These are phyloP conservation scores for Hormiphora californensis DNA, from an alignment of 37 sponge, comb jelly and placozoan species.

Conservation along the genomic window DNA sequence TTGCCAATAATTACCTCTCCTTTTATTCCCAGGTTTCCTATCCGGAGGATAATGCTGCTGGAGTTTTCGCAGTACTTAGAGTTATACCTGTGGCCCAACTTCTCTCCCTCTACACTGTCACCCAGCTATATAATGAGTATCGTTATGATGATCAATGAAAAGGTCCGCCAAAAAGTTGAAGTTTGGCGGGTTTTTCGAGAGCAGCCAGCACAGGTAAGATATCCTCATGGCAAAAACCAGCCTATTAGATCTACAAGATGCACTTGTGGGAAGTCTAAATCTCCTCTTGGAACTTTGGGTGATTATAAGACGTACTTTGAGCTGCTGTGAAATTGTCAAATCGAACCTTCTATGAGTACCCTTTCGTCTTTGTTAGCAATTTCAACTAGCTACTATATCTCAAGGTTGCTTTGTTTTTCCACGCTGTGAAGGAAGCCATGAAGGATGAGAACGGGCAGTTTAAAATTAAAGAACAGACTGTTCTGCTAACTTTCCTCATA, in stretches of 20 bases:
- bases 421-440: conserved; percentile 47
- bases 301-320: no score
- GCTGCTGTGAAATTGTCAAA: no score
- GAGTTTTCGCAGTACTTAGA: conserved; percentile 97
- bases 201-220: conserved; percentile 5
- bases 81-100: conserved; percentile 90
- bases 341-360: no score
- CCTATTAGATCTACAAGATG: no score
- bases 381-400: no score
- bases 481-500: conserved; percentile 80
- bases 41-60: conserved; percentile 63
- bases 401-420: conserved; percentile 52
- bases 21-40: conserved; percentile 61
- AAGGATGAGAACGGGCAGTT: conserved; percentile 47
- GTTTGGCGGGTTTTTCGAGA: conserved; percentile 71
- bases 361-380: no score
- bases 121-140: conserved; percentile 79
- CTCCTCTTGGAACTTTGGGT: no score
- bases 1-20: neutral
- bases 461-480: conserved; percentile 70
- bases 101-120: conserved; percentile 63
- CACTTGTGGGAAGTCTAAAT: no score
- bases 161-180: conserved; percentile 83
- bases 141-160: conserved; percentile 92
- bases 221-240: neutral